Evolutionary conservation across 2,113 vertebrate genomes (phyloP).

Genomic region (Empidonax traillii): DNA sequence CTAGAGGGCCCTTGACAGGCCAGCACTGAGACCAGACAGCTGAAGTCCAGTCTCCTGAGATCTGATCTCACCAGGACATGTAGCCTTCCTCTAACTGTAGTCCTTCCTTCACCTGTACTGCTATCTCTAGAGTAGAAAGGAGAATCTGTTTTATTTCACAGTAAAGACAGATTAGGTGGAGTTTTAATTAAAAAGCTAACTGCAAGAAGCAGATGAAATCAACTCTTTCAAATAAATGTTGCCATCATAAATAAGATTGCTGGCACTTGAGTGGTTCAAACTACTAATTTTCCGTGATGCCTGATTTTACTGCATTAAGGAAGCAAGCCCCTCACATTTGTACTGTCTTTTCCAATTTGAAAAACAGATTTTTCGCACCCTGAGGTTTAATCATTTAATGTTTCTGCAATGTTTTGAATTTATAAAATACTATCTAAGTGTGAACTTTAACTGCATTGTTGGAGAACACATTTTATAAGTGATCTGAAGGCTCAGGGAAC

Average conservation of each 20-base stretch:
- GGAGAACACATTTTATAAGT: neutral
- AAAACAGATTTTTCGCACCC: neutral
- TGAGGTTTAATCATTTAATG: neutral
- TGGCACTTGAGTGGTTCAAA: neutral
- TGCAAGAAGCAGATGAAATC: neutral
- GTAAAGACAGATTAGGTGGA: neutral
- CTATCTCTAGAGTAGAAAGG: neutral
- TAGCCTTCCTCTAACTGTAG: neutral
- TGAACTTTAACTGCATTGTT: neutral
- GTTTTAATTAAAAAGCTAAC: neutral
- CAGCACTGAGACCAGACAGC: accelerated
- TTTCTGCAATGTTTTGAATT: neutral
- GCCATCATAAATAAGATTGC: neutral
- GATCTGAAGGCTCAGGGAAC: neutral
- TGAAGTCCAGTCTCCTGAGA: neutral
- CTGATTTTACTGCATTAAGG: neutral
- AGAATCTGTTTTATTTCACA: neutral
- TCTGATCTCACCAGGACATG: neutral
- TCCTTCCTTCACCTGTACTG: neutral
- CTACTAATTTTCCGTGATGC: neutral
- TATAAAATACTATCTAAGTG: neutral
- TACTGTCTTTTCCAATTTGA: neutral
- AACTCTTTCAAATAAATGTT: neutral
- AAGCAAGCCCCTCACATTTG: neutral
- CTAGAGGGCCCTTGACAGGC: neutral